phyloP scores from a whole-genome alignment of 2,888 invertebrate species.

The Volucella inflata region DNA sequence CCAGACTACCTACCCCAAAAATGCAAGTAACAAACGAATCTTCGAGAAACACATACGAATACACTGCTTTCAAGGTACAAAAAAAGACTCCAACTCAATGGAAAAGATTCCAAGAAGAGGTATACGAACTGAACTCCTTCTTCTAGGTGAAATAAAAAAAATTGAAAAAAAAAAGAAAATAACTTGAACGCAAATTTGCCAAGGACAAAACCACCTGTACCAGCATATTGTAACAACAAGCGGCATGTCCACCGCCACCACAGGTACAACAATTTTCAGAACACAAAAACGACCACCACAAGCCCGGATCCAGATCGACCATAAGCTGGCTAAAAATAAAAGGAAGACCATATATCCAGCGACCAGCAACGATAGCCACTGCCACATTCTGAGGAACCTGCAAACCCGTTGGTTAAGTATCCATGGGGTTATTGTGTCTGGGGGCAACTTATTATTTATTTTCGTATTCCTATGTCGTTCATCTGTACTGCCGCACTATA shows the following conservation, averaged over 20 bases:
- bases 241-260: constrained; percentile 73
- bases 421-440: constrained; percentile 74
- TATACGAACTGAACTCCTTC: constrained; percentile 62
- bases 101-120: constrained; percentile 5
- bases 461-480: constrained; percentile 75
- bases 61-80: constrained; percentile 14
- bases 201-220: constrained; percentile 83
- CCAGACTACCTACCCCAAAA: too few relatives aligned
- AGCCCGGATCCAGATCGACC: constrained; percentile 7
- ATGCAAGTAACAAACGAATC: too few relatives aligned
- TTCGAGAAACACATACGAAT: too few relatives aligned
- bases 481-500: constrained; percentile 63
- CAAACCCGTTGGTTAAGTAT: constrained; percentile 75
- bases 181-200: constrained; percentile 75
- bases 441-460: constrained; percentile 75
- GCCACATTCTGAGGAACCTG: constrained; percentile 64
- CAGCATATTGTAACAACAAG: constrained; percentile 80
- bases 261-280: constrained; percentile 67
- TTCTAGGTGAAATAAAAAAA: background rate
- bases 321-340: constrained; percentile 44
- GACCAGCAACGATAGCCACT: constrained; percentile 57
- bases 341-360: constrained; percentile 52
- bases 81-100: background rate
- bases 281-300: constrained; percentile 35
- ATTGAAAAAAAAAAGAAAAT: constrained; percentile 58